phyloP scores from a whole-genome alignment of 1,140 invertebrate genomes.

The Grapholita molesta region DNA sequence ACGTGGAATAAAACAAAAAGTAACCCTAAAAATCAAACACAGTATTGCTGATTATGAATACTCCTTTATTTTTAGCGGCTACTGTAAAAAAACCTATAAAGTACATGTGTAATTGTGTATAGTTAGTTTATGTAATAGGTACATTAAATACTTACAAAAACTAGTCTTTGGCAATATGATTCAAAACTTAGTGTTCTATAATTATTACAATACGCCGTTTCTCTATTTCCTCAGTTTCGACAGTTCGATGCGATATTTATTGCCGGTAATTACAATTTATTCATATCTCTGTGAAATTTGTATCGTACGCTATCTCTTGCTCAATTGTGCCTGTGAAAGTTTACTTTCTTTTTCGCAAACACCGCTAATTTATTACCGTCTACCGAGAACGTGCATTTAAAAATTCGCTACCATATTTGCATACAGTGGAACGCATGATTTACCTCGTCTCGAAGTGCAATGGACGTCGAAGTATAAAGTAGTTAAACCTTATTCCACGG shows the following conservation, averaged over 20 bases:
- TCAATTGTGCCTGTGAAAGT: slow-evolving; percentile 37
- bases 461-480: background rate
- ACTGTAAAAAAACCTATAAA: background rate
- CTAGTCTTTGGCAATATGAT: background rate
- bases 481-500: background rate
- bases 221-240: background rate
- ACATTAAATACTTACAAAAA: background rate
- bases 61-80: background rate
- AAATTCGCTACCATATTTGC: slow-evolving; percentile 6
- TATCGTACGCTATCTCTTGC: slow-evolving; percentile 20
- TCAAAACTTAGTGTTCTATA: background rate
- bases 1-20: background rate
- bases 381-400: slow-evolving; percentile 7
- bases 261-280: background rate
- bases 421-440: background rate
- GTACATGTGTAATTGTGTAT: background rate
- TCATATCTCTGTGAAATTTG: slow-evolving; percentile 20
- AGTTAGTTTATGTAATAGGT: too few species aligned
- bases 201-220: background rate
- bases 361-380: slow-evolving; percentile 32
- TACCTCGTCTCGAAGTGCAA: background rate
- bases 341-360: slow-evolving; percentile 44
- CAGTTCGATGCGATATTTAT: slow-evolving; percentile 8
- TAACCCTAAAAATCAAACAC: background rate
- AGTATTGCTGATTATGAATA: background rate